phyloP scores from a whole-genome alignment of 2,888 invertebrate species.

The Saturnia pavonia region DNA sequence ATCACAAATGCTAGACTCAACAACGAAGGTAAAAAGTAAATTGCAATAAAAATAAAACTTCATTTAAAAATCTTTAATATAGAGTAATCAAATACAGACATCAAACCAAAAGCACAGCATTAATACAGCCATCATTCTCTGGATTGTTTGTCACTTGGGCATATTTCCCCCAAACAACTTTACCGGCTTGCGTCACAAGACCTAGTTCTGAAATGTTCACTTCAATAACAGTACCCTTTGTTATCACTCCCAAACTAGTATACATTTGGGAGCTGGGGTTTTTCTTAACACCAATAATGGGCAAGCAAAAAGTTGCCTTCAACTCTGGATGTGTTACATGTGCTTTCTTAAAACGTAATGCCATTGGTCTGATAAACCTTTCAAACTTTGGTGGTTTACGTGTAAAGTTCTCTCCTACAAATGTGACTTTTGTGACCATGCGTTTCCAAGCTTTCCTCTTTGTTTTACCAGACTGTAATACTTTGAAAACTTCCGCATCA shows the following conservation, averaged over 20 bases:
- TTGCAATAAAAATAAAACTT: conserved; percentile 3
- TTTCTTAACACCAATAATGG: conserved; percentile 99
- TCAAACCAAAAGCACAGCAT: conserved; percentile 98
- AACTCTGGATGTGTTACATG: conserved; percentile 99
- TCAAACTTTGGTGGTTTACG: conserved; percentile 99
- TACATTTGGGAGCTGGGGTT: conserved; percentile 99
- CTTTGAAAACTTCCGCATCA: conserved; percentile 98
- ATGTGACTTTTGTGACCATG: conserved; percentile 99
- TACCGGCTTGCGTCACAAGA: conserved; percentile 98
- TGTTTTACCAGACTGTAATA: conserved; percentile 94
- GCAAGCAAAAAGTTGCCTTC: conserved; percentile 98
- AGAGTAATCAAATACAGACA: conserved; percentile 23
- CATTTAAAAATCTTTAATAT: conserved; percentile 6
- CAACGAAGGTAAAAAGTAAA: background rate
- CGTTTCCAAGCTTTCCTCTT: conserved; percentile 99
- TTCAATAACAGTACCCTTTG: conserved; percentile 98
- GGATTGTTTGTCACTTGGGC: conserved; percentile 99
- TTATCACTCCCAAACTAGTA: conserved; percentile 98
- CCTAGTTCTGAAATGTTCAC: conserved; percentile 99
- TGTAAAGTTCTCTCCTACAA: conserved; percentile 98
- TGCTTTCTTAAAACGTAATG: conserved; percentile 96
- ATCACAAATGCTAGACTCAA: background rate
- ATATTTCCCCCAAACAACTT: conserved; percentile 99
- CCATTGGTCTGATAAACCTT: conserved; percentile 99
- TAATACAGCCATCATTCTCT: conserved; percentile 99